phyloP scores from a whole-genome alignment of 2,113 vertebrate species.

The Cynopterus brachyotis region DNA sequence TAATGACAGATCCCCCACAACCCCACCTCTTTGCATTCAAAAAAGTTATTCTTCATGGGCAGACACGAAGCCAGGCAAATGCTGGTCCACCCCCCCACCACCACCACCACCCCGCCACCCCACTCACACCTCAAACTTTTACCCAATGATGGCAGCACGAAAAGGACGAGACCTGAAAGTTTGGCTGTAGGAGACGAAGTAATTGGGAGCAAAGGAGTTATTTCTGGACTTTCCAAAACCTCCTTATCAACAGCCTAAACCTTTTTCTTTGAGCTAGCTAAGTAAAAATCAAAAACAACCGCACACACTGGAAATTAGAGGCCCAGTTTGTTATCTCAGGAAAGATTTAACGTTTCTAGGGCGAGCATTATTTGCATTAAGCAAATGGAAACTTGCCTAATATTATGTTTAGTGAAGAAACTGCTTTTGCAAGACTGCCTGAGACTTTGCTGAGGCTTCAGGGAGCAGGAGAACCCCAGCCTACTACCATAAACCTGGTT shows the following conservation, averaged over 20 bases:
- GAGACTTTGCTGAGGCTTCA: not conserved
- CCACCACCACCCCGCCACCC: too few relatives aligned
- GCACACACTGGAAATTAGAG: not conserved
- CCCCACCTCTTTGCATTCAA: constrained; percentile 25
- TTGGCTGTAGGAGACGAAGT: not conserved
- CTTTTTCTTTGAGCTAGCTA: not conserved
- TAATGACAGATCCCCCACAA: not conserved
- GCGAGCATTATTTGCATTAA: not conserved
- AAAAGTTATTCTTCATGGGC: not conserved
- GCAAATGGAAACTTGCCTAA: not conserved
- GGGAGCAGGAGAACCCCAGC: too few relatives aligned
- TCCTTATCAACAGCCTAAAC: not conserved
- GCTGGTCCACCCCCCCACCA: not conserved
- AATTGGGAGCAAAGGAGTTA: not conserved
- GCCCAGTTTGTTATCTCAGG: not conserved
- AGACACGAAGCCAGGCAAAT: not conserved
- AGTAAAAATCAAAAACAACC: constrained; percentile 1
- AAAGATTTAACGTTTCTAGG: not conserved
- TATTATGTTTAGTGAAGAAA: not conserved
- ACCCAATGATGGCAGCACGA: not conserved
- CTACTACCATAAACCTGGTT: not conserved
- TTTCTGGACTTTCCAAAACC: not conserved
- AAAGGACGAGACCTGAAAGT: too few relatives aligned
- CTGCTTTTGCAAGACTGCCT: not conserved
- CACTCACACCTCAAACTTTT: not conserved